These are phyloP conservation scores for Sprattus sprattus DNA, from an alignment of 2,113 vertebrate species.

Conservation along the genomic window DNA sequence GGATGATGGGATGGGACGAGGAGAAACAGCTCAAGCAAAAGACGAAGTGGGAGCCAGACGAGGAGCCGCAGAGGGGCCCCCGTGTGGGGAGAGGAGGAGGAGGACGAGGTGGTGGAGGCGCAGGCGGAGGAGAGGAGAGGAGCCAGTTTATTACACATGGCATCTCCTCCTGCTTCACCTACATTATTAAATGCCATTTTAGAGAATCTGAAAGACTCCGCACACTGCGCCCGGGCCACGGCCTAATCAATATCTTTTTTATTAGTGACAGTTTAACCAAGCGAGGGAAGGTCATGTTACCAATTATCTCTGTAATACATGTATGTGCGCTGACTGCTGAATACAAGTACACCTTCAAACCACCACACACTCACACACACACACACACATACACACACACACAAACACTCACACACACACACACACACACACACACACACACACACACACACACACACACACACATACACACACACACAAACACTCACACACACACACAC, in stretches of 20 bases:
- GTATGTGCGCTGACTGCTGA: constrained; percentile 38
- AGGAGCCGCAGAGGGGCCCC: background rate
- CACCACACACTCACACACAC: background rate
- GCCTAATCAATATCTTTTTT: constrained; percentile 42
- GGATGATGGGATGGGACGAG: background rate
- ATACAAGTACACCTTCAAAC: background rate
- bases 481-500: too few species aligned
- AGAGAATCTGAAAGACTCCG: constrained; percentile 35
- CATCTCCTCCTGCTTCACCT: background rate
- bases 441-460: too few species aligned
- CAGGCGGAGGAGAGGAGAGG: background rate
- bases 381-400: background rate
- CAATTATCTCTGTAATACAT: constrained; percentile 43
- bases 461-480: too few species aligned
- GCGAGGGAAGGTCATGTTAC: constrained; percentile 42
- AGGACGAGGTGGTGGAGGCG: background rate
- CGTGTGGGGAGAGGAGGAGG: background rate
- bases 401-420: background rate
- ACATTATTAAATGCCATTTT: constrained; percentile 42
- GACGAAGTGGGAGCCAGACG: background rate
- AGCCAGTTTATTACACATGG: background rate
- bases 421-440: background rate
- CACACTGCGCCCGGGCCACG: constrained; percentile 15
- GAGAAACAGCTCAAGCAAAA: constrained; percentile 12
- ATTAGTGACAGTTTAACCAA: constrained; percentile 49